Percentiles rank a stretch among this genome's conserved stretches.
phyloP scores from a whole-genome alignment of 37 sponge, comb jelly and placozoan species.

The Crambe crambe region DNA sequence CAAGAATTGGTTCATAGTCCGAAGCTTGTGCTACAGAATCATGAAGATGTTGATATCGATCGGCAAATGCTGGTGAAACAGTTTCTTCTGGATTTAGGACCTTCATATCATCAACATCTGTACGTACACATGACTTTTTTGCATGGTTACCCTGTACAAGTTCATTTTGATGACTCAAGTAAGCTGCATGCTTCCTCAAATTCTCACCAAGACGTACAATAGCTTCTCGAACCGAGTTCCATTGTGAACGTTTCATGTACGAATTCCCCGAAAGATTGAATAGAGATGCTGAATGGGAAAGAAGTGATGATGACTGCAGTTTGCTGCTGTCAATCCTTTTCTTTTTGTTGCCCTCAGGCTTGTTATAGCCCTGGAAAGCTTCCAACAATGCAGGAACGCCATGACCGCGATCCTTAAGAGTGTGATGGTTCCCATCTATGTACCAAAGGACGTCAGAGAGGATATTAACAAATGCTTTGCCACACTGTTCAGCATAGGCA shows the following conservation, averaged over 20 bases:
- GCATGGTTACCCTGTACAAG: slow-evolving; percentile 20
- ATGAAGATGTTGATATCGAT: slow-evolving; percentile 42
- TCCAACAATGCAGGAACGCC: slow-evolving; percentile 30
- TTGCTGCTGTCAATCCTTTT: too few relatives aligned
- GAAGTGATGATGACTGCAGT: too few relatives aligned
- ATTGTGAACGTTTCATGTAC: slow-evolving; percentile 47
- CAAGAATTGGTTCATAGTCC: slow-evolving; percentile 34
- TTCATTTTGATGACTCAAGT: slow-evolving; percentile 33
- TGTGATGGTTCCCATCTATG: slow-evolving; percentile 55
- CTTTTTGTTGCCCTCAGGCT: slow-evolving; percentile 28
- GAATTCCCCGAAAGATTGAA: slow-evolving; percentile 28
- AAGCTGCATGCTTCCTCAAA: slow-evolving; percentile 49
- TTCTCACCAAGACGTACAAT: slow-evolving; percentile 52
- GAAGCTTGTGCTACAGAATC: slow-evolving; percentile 8
- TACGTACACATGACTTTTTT: slow-evolving; percentile 18
- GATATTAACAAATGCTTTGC: slow-evolving; percentile 39
- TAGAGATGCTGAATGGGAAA: slow-evolving; percentile 41
- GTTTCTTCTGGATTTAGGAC: background rate
- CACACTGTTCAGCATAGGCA: slow-evolving; percentile 27
- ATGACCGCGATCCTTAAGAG: slow-evolving; percentile 29
- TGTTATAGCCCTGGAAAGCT: slow-evolving; percentile 48
- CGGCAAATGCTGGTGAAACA: slow-evolving; percentile 31
- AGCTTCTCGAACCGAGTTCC: slow-evolving; percentile 28
- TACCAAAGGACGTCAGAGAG: slow-evolving; percentile 32
- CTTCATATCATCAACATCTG: slow-evolving; percentile 43